Percentiles rank a stretch among this genome's conserved stretches.
phyloP scores from a whole-genome alignment of 2,797 vertebrate genomes.

The Tolypeutes matacus region DNA sequence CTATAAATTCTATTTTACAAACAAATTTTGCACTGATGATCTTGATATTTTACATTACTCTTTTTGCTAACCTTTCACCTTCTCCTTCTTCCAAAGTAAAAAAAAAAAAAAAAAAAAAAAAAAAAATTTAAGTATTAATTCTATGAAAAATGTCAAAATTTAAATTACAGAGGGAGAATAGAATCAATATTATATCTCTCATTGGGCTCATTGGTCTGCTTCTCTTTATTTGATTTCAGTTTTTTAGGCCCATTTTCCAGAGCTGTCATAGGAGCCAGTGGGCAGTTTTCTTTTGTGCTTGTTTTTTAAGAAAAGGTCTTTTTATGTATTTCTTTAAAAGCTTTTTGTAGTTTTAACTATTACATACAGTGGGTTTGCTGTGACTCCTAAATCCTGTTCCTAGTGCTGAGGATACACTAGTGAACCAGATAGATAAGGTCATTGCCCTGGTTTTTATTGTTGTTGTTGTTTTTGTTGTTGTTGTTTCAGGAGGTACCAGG shows the following conservation, averaged over 20 bases:
- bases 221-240: not conserved
- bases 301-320: not conserved
- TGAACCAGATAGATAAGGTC: not conserved
- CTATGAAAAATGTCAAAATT: not conserved
- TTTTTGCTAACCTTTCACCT: not conserved
- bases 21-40: not conserved
- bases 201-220: not conserved
- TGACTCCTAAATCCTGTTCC: not conserved
- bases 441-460: not conserved
- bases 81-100: slow-evolving; percentile 21
- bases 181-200: not conserved
- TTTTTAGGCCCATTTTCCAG: not conserved
- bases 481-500: too few species aligned
- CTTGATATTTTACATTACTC: not conserved
- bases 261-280: not conserved
- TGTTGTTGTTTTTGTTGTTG: too few species aligned
- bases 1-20: not conserved
- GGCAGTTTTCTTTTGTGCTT: not conserved
- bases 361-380: not conserved
- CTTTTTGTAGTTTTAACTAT: slow-evolving; percentile 8
- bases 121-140: not conserved
- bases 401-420: not conserved
- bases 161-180: not conserved
- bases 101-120: not conserved
- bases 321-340: slow-evolving; percentile 32